Evolutionary conservation across 64 coral and sea anemone genomes (phyloP), one percentile per base, ranked within the genome.

Genomic region (Actinia tenebrosa): DNA sequence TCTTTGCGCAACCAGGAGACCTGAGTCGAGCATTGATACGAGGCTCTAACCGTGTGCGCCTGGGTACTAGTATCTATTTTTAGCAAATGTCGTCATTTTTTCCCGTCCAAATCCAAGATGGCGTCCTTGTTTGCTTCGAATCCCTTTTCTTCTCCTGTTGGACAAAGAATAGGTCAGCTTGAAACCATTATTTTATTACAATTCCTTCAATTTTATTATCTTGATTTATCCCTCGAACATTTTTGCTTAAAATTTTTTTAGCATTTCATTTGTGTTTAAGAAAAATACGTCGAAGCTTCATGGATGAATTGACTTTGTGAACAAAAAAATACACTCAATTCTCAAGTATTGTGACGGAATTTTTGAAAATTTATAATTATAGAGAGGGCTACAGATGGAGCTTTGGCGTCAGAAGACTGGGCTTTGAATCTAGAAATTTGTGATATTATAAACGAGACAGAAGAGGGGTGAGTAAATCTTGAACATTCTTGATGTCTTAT

Each of bases 401-500:
- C 84, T 17, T 89, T 99, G 20, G 89, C 97, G 14, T 99, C 97
- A 7, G 97, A 99, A 93, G 97, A 99, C 78, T 99, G 97, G 97
- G 91, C 97, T n/a, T 89, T 95, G 30, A 99, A 99, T 75, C 94
- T 99, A 80, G 97, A 99, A 78, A 99, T 99, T 26, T 99, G 97
- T 71, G 97, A 99, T 90, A 89, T 99, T 25, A 99, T 99, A 83
- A 99, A 99, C 78, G 97, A 99, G 83, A 99, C 97, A 53, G 97
- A 99, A 16, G 97, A 99, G 69, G 97, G 97, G 97, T 99, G 71
- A 84, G 93, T 86, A 82, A 75, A 75, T 42, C n/a, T 75, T 75
- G 9, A 47, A n/a, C 18, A 53, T 18, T 16, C 3, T 17, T 52
- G 0, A 53, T 20, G 1, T 81, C 19, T 15, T 78, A 26, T 78